Base-by-base conservation (phyloP, 2,888 invertebrate species). In the Minunthozetes semirufus region DNA sequence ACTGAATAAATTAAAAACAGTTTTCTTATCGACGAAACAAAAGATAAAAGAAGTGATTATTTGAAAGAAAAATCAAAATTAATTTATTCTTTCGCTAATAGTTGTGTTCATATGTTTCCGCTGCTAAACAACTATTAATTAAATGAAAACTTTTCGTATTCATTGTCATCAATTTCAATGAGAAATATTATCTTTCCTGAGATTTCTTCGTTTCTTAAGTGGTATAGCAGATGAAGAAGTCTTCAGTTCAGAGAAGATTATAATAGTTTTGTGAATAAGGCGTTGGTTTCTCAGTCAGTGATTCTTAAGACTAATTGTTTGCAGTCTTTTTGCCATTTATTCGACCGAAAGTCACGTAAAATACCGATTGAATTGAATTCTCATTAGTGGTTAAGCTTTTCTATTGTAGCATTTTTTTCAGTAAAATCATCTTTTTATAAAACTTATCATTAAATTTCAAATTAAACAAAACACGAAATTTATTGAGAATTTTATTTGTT, bases 311-410 rank as follows among this genome's bases (percentile, higher is more conserved):
- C 56, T 56, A 56, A 56, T 56, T 56, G 56, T 56, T 56, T 56
- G 22, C 56, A 25, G 25, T 56, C 19, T 56, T 56, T 56, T 56
- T 22, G 6, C 8, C 13, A 56, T 56, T 56, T 56, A 56, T 25
- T 56, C 25, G 22, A 56, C 27, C 56, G 27, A 56, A 13, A 56
- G 56, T 56, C 56, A 56, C 56, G 56, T 56, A 25, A 56, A 53
- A 25, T 25, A 56, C 2, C 9, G 27, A 56, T 56, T 53, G 19
- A 53, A 19, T 3, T 48, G 4, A 5, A 19, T 53, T 53, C 15
- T 56, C 56, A 56, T 25, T 25, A 56, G 27, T 25, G 56, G 56
- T 56, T 56, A 25, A 25, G 53, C 25, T 25, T 56, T 25, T 22
- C 6, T 56, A 22, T 56, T 19, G 8, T n/a, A n/a, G 3, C 19